phyloP scores from a whole-genome alignment of 2,797 vertebrate genomes.

The Coccyzus lansbergi region DNA sequence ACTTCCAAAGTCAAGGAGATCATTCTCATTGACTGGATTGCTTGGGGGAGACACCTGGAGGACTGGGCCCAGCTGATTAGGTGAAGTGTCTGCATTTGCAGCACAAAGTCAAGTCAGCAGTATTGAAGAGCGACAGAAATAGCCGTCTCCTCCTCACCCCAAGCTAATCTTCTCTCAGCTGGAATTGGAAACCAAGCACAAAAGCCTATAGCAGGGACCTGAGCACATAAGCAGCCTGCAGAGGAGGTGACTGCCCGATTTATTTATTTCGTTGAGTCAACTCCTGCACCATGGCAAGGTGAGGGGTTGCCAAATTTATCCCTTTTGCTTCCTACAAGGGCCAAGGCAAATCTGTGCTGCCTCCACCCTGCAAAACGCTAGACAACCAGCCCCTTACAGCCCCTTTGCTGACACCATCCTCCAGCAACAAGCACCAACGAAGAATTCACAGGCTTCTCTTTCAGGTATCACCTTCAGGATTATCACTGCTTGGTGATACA shows the following conservation, averaged over 20 bases:
- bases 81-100: neutral
- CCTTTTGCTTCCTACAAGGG: fast-evolving
- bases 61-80: fast-evolving
- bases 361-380: neutral
- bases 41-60: neutral
- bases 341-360: neutral
- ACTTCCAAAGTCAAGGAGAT: neutral
- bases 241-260: neutral
- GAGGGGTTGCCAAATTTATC: neutral
- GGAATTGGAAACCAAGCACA: neutral
- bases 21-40: neutral
- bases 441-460: neutral
- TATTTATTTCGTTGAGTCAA: neutral
- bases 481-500: neutral
- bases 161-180: conserved; percentile 10
- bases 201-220: conserved; percentile 16
- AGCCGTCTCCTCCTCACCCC: neutral
- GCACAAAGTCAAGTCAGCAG: neutral
- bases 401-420: neutral
- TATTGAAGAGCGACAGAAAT: neutral
- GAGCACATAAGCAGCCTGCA: neutral
- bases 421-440: fast-evolving
- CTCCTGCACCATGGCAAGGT: neutral
- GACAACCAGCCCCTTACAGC: neutral
- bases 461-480: neutral